Percentiles rank a stretch among this genome's conserved stretches.
phyloP scores from a whole-genome alignment of 2,888 invertebrate genomes.

The Torymus texanus region DNA sequence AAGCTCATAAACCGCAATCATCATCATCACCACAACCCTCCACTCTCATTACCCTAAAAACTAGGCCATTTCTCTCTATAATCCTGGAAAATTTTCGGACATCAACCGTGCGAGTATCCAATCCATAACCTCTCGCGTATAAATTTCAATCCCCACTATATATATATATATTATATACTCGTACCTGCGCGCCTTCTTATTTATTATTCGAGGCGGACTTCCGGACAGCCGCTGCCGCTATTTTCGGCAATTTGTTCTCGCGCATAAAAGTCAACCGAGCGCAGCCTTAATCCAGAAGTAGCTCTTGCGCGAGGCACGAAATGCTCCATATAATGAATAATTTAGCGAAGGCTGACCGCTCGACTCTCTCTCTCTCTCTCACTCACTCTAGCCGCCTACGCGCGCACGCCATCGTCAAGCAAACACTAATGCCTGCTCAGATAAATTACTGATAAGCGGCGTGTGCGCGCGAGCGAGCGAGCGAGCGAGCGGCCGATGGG shows the following conservation, averaged over 20 bases:
- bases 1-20: no score
- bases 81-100: no score
- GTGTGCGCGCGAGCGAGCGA: no score
- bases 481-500: constrained; percentile 64
- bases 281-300: constrained; percentile 48
- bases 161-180: no score
- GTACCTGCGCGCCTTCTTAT: constrained; percentile 18
- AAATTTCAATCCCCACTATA: no score
- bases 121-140: no score
- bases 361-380: no score
- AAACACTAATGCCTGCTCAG: constrained; percentile 75
- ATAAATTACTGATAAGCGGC: constrained; percentile 75
- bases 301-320: constrained; percentile 2
- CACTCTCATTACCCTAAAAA: no score
- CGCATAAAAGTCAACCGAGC: constrained; percentile 52
- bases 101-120: no score
- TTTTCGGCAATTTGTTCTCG: constrained; percentile 56
- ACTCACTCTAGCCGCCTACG: no score
- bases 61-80: no score
- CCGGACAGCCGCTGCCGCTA: constrained; percentile 22
- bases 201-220: constrained; percentile 43
- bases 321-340: constrained; percentile 71
- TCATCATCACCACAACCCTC: no score
- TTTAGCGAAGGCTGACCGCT: constrained; percentile 69
- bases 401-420: constrained; percentile 72